Conservation (phyloP, 2,888 invertebrate species). For the Eristalis tenax region DNA sequence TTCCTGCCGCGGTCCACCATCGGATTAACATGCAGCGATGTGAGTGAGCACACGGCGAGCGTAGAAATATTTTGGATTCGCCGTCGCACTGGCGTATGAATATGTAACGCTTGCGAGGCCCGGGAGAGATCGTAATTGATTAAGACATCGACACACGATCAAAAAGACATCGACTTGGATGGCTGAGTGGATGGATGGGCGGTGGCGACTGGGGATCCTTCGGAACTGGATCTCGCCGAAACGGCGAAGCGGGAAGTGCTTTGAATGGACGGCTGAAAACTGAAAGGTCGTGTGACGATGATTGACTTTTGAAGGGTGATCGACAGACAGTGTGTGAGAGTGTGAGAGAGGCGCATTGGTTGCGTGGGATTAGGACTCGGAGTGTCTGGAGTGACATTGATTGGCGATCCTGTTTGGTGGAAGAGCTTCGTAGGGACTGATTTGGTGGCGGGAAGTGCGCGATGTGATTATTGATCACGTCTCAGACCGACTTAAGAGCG, state of each 20-base stretch:
- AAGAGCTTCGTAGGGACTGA: neutral
- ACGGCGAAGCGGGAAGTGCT: neutral
- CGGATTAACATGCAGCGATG: conserved; percentile 36
- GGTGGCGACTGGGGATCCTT: neutral
- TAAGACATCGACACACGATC: conserved; percentile 54
- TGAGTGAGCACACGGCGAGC: neutral
- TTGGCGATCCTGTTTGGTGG: no score
- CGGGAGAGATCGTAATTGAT: conserved; percentile 56
- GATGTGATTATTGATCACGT: no score
- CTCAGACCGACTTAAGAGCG: no score
- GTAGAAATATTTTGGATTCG: conserved; percentile 20
- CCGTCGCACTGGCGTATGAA: conserved; percentile 21
- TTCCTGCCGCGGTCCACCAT: conserved; percentile 12
- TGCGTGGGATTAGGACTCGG: neutral
- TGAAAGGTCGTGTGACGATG: conserved; percentile 41
- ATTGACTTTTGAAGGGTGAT: conserved; percentile 41
- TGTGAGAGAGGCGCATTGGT: neutral
- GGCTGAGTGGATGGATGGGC: neutral
- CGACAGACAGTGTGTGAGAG: neutral
- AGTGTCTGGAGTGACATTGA: neutral
- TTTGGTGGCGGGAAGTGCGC: neutral
- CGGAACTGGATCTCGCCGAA: neutral
- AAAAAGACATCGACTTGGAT: conserved; percentile 30
- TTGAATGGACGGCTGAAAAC: conserved; percentile 30
- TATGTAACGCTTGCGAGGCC: conserved; percentile 24